Conservation (phyloP, 2,113 vertebrate genomes). For the Struthidea cinerea region DNA sequence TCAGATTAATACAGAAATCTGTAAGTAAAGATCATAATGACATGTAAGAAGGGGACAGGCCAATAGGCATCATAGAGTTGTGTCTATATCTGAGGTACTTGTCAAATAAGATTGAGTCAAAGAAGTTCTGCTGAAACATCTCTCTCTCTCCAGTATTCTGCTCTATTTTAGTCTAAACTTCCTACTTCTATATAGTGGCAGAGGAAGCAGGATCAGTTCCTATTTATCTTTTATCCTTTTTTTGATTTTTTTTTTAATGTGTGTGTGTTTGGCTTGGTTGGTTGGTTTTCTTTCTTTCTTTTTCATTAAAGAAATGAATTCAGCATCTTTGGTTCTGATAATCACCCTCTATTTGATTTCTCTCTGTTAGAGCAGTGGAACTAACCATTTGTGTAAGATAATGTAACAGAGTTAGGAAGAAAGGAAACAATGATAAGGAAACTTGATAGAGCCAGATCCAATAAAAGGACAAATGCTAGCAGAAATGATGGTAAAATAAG, state of each 20-base stretch:
- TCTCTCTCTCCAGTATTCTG: background rate
- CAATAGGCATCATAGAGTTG: background rate
- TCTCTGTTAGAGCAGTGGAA: background rate
- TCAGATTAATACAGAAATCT: background rate
- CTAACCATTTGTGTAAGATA: background rate
- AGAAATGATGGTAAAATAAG: background rate
- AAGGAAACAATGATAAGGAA: background rate
- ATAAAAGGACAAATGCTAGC: background rate
- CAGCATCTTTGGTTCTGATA: background rate
- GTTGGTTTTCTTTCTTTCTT: background rate
- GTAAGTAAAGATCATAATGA: background rate
- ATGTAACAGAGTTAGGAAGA: background rate
- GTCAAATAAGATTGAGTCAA: background rate
- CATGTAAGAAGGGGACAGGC: background rate
- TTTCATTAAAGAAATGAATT: background rate
- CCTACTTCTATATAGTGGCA: background rate
- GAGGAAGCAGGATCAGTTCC: background rate
- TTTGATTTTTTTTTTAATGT: no score
- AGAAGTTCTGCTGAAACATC: background rate
- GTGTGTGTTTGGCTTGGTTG: background rate
- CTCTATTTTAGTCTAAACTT: background rate
- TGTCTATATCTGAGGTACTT: background rate
- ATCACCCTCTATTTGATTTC: background rate
- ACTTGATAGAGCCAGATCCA: background rate
- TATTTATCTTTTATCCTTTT: background rate